Base-by-base conservation (phyloP, 2,888 invertebrate genomes). In the Athripsodes cinereus region DNA sequence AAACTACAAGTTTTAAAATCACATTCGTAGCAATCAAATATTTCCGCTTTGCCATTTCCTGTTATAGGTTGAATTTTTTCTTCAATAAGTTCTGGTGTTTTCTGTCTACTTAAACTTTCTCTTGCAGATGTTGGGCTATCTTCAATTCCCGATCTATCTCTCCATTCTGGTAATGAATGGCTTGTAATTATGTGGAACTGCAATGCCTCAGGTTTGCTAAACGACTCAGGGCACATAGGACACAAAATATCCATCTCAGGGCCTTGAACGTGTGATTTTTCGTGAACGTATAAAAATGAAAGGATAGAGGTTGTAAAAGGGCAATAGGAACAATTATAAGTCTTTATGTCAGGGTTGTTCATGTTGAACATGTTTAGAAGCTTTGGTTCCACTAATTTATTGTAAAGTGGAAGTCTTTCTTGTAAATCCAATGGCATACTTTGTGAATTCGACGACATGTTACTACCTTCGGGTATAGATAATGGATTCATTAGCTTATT, bases 241-340 rank as follows among this genome's bases (percentile, higher is more conserved):
- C 83, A 85, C 66, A 80, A 82, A 62, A 74, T 64, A 68, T 63
- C 64, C 72, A 65, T 49, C 67, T 63, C 60, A 22, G 68, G 71
- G 58, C 70, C 69, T 21, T 77, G 79, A 16, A 75, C 74, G 73
- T 94, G 94, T 46, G 92, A 90, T 66, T 92, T 85, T 72, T 96
- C 95, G 75, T 96, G 96, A 53, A 94, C 90, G 72, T 92, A 93
- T 66, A 96, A 80, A 68, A 95, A 91, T 55, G 94, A 93, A 67
- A 94, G 81, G 70, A 93, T 88, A 64, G 91, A 87, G 35, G 95
- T 94, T 47, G 90, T 87, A 72, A 94, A 96, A 56, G 90, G 87
- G 72, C 96, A 96, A 70, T 89, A 86, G 47, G 92, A 89, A 75
- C 96, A 96, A 64, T 90, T 88, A 74, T 94, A 95, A 62, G 86